These are phyloP conservation scores for Sciurus vulgaris DNA, from an alignment of 2,797 vertebrate genomes.

Conservation along the genomic window DNA sequence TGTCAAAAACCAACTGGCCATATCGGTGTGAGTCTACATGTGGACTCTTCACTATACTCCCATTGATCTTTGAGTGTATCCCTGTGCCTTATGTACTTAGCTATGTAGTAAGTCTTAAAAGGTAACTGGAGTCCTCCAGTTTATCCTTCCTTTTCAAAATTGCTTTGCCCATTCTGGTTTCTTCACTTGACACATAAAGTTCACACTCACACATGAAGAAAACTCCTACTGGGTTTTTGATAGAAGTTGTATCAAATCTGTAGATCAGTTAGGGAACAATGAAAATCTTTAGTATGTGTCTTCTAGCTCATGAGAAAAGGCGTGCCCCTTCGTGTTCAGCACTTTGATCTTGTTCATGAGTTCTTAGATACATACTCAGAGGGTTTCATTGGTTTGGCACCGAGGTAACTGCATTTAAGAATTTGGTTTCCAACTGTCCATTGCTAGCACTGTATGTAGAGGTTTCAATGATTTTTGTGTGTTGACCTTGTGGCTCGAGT, in stretches of 20 bases:
- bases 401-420: slow-evolving; percentile 9
- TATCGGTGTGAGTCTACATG: not conserved
- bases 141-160: slow-evolving; percentile 13
- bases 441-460: not conserved
- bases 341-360: not conserved
- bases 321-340: not conserved
- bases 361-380: not conserved
- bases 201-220: not conserved
- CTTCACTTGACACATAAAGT: not conserved
- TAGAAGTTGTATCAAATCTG: not conserved
- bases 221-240: not conserved
- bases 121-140: not conserved
- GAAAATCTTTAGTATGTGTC: not conserved
- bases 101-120: not conserved
- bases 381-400: not conserved
- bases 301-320: not conserved
- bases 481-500: not conserved
- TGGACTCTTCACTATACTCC: not conserved
- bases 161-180: slow-evolving; percentile 32
- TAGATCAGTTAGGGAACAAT: not conserved
- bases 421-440: not conserved
- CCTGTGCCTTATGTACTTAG: not conserved
- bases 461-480: not conserved
- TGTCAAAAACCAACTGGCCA: not conserved
- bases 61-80: not conserved